A percentile compares a stretch with the other conserved stretches of the same genome.
These are phyloP conservation scores for Nemotelus nigrinus DNA, from an alignment of 2,888 invertebrate genomes.

Conservation along the genomic window DNA sequence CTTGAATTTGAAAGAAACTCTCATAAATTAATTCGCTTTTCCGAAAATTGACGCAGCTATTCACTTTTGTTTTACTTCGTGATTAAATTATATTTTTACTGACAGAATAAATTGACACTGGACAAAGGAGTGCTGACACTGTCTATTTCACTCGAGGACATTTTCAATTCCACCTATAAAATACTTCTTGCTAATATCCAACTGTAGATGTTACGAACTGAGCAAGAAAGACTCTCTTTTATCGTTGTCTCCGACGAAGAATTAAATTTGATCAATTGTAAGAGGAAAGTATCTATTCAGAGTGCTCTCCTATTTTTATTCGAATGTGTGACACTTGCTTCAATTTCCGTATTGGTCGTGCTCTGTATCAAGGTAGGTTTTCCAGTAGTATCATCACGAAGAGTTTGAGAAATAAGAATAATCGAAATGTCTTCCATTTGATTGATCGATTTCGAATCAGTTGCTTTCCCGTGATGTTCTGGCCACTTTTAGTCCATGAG, in stretches of 20 bases:
- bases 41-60: too few species aligned
- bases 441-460: not conserved
- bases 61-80: too few species aligned
- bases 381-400: not conserved
- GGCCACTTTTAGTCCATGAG: too few species aligned
- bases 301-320: conserved; percentile 14
- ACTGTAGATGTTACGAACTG: not conserved
- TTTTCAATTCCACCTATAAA: not conserved
- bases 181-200: not conserved
- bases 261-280: conserved; percentile 43
- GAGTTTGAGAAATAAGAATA: conserved; percentile 27
- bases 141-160: not conserved
- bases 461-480: too few species aligned
- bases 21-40: too few species aligned
- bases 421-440: conserved; percentile 33
- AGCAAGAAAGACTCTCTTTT: not conserved
- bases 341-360: conserved; percentile 41
- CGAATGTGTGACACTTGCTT: conserved; percentile 29
- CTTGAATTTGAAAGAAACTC: too few species aligned
- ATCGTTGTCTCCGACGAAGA: conserved; percentile 21
- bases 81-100: too few species aligned
- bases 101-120: too few species aligned
- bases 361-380: conserved; percentile 36
- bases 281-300: conserved; percentile 13
- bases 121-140: not conserved